These are phyloP conservation scores for Entomobrya proxima DNA, from an alignment of 2,888 invertebrate genomes.

Conservation along the genomic window DNA sequence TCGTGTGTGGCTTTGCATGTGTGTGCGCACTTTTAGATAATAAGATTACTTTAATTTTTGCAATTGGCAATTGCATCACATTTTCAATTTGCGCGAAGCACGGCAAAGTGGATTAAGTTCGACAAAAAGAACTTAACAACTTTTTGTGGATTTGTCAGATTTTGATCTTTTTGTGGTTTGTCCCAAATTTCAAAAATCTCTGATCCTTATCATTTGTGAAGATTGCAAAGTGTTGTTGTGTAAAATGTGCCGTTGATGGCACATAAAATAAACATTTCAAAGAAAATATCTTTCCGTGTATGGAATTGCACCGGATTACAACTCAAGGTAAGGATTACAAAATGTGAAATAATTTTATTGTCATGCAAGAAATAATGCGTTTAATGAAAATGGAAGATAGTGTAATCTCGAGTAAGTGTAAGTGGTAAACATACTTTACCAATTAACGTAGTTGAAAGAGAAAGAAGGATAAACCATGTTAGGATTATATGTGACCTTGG, in stretches of 20 bases:
- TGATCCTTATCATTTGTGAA: background rate
- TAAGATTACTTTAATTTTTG: background rate
- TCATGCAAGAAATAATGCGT: background rate
- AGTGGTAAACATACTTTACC: background rate
- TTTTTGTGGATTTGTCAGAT: background rate
- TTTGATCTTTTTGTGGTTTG: constrained; percentile 23
- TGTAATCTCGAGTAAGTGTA: too few species aligned
- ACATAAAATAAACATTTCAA: background rate
- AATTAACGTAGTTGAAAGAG: too few species aligned
- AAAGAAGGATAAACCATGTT: too few species aligned
- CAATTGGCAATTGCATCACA: background rate
- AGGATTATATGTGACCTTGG: background rate
- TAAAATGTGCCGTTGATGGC: constrained; percentile 12
- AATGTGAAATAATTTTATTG: background rate
- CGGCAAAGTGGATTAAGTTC: background rate
- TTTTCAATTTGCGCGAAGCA: background rate
- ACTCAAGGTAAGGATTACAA: background rate
- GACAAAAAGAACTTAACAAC: background rate
- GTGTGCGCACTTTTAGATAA: background rate
- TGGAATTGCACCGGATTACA: background rate
- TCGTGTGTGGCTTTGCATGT: constrained; percentile 1
- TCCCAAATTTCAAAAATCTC: constrained; percentile 31
- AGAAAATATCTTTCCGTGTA: background rate
- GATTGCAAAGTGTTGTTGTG: background rate
- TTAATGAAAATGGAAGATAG: background rate